phyloP scores from a whole-genome alignment of 2,113 vertebrate genomes.

The Cebidichthys violaceus region DNA sequence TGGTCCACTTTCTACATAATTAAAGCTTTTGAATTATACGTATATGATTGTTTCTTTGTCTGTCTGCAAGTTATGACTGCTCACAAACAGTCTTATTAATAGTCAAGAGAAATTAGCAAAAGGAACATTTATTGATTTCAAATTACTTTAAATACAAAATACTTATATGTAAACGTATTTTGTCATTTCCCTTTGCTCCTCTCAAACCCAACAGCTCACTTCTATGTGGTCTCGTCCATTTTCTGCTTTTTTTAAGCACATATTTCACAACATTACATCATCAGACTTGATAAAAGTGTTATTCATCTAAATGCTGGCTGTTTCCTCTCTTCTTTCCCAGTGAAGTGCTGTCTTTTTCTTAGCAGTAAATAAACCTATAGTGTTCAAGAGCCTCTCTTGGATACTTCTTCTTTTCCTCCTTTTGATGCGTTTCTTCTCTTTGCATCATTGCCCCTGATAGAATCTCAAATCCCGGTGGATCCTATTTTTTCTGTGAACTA shows the following conservation, averaged over 20 bases:
- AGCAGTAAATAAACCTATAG: not conserved
- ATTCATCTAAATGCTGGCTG: not conserved
- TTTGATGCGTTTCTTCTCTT: slow-evolving; percentile 58
- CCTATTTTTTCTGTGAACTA: slow-evolving; percentile 29
- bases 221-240: not conserved
- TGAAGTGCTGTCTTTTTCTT: not conserved
- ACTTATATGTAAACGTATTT: not conserved
- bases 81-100: slow-evolving; percentile 3
- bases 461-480: slow-evolving; percentile 31
- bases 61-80: slow-evolving; percentile 1
- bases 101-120: not conserved
- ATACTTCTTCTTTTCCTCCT: not conserved
- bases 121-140: not conserved
- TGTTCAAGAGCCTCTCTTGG: slow-evolving; percentile 28
- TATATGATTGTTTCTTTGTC: not conserved
- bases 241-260: slow-evolving; percentile 11
- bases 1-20: not conserved
- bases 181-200: not conserved
- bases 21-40: not conserved
- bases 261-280: slow-evolving; percentile 57
- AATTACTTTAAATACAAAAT: not conserved
- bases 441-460: slow-evolving; percentile 65
- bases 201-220: not conserved
- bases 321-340: not conserved
- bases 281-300: slow-evolving; percentile 5